Conservation (phyloP, 2,888 invertebrate species). For the Phyllotreta striolata region DNA sequence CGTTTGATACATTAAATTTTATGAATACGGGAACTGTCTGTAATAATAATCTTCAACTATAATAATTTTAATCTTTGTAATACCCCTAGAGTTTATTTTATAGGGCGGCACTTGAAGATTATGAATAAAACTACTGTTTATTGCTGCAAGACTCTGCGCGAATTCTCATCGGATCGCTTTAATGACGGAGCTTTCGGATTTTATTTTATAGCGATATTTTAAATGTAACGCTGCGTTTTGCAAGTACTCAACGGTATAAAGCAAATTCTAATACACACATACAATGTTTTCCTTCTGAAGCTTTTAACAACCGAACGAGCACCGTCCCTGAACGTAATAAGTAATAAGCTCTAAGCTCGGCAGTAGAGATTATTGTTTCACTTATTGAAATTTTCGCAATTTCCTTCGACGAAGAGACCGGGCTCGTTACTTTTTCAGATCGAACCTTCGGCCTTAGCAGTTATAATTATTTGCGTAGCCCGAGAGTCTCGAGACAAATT, state of each 20-base stretch:
- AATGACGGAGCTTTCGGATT: slow-evolving; percentile 9
- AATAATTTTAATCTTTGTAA: slow-evolving; percentile 47
- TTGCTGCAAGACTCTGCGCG: slow-evolving; percentile 20
- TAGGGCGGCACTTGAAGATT: slow-evolving; percentile 42
- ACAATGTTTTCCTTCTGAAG: too few species aligned
- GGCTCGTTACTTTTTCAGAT: slow-evolving; percentile 23
- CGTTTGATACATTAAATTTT: slow-evolving; percentile 43
- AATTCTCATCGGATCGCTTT: slow-evolving; percentile 23
- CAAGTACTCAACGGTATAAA: too few species aligned
- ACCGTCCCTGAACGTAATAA: slow-evolving; percentile 25
- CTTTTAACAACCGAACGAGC: too few species aligned
- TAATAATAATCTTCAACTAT: slow-evolving; percentile 40
- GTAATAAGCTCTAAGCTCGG: neutral
- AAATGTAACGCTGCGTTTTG: neutral
- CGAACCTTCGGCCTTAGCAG: slow-evolving; percentile 11
- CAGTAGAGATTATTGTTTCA: slow-evolving; percentile 32
- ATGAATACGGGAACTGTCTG: slow-evolving; percentile 40
- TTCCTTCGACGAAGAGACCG: slow-evolving; percentile 19
- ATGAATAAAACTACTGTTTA: slow-evolving; percentile 38
- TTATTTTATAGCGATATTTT: slow-evolving; percentile 10
- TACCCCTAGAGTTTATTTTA: slow-evolving; percentile 43
- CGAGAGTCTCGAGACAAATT: slow-evolving; percentile 12
- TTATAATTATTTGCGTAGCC: slow-evolving; percentile 17
- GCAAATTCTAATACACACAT: too few species aligned
- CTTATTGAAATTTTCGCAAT: slow-evolving; percentile 37